Evolutionary conservation across 2,797 vertebrate genomes (phyloP), one percentile per base, ranked within the genome.

Genomic region (Melanotaenia parkinsoni): DNA sequence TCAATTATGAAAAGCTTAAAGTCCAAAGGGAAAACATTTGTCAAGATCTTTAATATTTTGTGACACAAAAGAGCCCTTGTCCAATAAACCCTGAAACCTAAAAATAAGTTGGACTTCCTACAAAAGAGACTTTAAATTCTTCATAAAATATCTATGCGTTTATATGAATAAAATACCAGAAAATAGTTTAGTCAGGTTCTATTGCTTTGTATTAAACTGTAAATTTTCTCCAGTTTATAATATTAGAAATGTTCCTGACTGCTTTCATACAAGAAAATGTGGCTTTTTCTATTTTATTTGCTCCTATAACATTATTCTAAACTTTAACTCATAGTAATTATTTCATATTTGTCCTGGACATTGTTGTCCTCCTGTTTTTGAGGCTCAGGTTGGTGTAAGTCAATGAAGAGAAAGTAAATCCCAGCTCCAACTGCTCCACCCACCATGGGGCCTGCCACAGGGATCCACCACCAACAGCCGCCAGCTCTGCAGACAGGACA

Each of bases 391-490:
- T 98, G 97, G 82, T 99, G 98, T 35, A 97, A 80, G 90, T 98
- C 96, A 38, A 99, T 95, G 76, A 96, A 90, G 50, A 97, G 75
- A 22, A 96, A 65, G 69, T 99, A 99, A 85, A 93, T n/a, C 16
- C 92, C 79, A 0, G 96, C 96, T 77, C 97, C 98, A 7, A 97
- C 76, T 13, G 93, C 88, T 4, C 94, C 96, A 0, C 98, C 98
- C 58, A 97, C 87, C 95, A 98, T 90, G 7, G 98, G 98, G 8
- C 96, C 98, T 1, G 91, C 93, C n/a, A 97, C 89, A 5, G 98
- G 98, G 70, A 99, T 92, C 98, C 98, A 99, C 97, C 98, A 99
- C 96, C 97, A 99, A 83, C 96, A 92, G 62, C 94, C 93, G 63
- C 95, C 96, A 70, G 94, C 95, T 54, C 98, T 99, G 93, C 56